phyloP scores from a whole-genome alignment of 2,113 vertebrate species.

The Oncorhynchus keta region DNA sequence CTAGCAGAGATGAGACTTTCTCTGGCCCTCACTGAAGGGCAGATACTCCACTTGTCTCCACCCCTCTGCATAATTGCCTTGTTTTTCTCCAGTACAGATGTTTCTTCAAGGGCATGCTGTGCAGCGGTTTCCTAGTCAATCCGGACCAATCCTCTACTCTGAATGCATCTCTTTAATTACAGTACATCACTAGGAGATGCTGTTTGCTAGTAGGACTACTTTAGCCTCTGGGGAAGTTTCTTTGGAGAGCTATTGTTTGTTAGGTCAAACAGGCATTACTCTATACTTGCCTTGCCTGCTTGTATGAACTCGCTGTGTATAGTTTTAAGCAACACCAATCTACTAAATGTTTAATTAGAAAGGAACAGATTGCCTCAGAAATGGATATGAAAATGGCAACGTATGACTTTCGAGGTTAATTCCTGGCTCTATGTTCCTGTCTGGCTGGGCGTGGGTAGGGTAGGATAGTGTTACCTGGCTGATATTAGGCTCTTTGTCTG shows the following conservation, averaged over 20 bases:
- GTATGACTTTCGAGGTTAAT: background rate
- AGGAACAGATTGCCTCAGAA: background rate
- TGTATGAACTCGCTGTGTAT: background rate
- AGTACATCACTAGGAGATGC: conserved; percentile 62
- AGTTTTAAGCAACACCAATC: background rate
- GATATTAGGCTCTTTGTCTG: background rate
- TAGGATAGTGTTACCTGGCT: background rate
- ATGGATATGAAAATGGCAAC: background rate
- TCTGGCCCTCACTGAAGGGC: conserved; percentile 17
- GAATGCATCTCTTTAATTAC: conserved; percentile 74
- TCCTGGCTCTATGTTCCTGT: background rate
- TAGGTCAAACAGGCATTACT: too few relatives aligned
- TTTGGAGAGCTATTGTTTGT: background rate
- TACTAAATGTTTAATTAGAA: background rate
- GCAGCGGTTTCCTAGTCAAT: conserved; percentile 76
- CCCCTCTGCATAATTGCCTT: conserved; percentile 75
- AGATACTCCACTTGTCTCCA: conserved; percentile 41
- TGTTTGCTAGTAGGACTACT: conserved; percentile 52
- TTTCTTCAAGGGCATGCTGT: conserved; percentile 76
- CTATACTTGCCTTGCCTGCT: too few relatives aligned
- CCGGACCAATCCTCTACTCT: conserved; percentile 55
- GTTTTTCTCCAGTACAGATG: conserved; percentile 78
- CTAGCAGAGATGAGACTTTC: conserved; percentile 13
- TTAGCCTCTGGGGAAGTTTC: conserved; percentile 53
- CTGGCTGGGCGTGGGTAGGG: background rate